Evolutionary conservation across 2,888 invertebrate genomes (phyloP), one percentile per base, ranked within the genome.

Genomic region (Caenorhabditis japonica): DNA sequence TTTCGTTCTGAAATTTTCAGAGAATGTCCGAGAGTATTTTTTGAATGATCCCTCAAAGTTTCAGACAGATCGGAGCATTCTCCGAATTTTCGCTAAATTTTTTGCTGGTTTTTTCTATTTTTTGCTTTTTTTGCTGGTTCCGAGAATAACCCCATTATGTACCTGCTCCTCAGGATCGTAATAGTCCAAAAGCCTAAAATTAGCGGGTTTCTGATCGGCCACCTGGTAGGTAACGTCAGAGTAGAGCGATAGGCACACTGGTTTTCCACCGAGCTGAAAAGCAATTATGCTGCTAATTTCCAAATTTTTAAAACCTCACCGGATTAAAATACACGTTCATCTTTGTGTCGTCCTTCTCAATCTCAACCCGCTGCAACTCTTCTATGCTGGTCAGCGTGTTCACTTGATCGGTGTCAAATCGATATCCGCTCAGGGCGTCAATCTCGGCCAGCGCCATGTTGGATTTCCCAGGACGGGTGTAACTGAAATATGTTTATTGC

Each of bases 111-210:
- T n/a, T n/a, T n/a, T n/a, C n/a, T n/a, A n/a, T n/a, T n/a, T n/a
- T n/a, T n/a, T n/a, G n/a, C n/a, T n/a, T n/a, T n/a, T n/a, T n/a
- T n/a, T n/a, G n/a, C n/a, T n/a, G n/a, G n/a, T n/a, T n/a, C n/a
- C n/a, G n/a, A n/a, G n/a, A n/a, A n/a, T n/a, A n/a, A n/a, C n/a
- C n/a, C n/a, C n/a, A n/a, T n/a, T n/a, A n/a, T n/a, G n/a, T 43
- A 86, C 85, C 79, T 85, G 84, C 56, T 84, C 79, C 41, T 80
- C 84, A 75, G 93, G 93, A 88, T 96, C 94, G 84, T 95, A 96
- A 83, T 96, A 94, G 88, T 97, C 96, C 81, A 92, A 93, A 41
- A 96, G 91, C 41, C 92, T 91, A 75, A 95, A 93, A 81, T 93
- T 92, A 23, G 93, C 94, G 8, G 94, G 93, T 71, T 93, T 93